A percentile compares a stretch with the other conserved stretches of the same genome.
Conservation (phyloP, 2,113 vertebrate species). For the Heteronetta atricapilla region DNA sequence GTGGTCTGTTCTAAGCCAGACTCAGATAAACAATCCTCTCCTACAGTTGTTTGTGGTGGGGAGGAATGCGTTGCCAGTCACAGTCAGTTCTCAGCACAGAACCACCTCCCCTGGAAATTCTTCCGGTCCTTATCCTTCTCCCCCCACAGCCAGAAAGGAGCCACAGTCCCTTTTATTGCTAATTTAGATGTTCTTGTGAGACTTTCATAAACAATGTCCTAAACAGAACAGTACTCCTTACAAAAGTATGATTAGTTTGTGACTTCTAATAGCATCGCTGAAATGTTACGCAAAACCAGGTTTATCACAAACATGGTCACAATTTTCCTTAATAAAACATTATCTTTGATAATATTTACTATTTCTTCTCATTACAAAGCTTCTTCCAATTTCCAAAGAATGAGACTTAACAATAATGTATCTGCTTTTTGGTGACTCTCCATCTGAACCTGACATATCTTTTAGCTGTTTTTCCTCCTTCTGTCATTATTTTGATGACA, state of each 20-base stretch:
- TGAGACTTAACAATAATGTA: not conserved
- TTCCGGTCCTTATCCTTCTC: not conserved
- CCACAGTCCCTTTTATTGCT: not conserved
- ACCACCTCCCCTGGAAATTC: not conserved
- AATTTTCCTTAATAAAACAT: not conserved
- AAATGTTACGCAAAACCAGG: not conserved
- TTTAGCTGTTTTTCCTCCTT: not conserved
- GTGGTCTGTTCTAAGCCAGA: slow-evolving; percentile 43
- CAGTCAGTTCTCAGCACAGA: not conserved
- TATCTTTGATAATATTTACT: not conserved
- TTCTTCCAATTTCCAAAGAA: not conserved
- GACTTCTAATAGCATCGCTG: accelerated
- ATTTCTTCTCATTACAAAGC: not conserved
- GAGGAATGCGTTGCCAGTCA: slow-evolving; percentile 1
- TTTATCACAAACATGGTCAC: not conserved
- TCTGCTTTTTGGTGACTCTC: not conserved
- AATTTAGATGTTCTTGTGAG: not conserved
- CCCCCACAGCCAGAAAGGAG: not conserved
- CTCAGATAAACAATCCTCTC: slow-evolving; percentile 24
- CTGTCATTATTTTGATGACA: not conserved
- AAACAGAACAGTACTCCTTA: not conserved
- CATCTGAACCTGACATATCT: not conserved
- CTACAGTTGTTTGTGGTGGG: not conserved
- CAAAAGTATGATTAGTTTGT: not conserved
- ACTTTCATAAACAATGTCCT: not conserved